These are phyloP conservation scores for Lissonota sp. DNA, from an alignment of 2,888 invertebrate species.

Conservation along the genomic window DNA sequence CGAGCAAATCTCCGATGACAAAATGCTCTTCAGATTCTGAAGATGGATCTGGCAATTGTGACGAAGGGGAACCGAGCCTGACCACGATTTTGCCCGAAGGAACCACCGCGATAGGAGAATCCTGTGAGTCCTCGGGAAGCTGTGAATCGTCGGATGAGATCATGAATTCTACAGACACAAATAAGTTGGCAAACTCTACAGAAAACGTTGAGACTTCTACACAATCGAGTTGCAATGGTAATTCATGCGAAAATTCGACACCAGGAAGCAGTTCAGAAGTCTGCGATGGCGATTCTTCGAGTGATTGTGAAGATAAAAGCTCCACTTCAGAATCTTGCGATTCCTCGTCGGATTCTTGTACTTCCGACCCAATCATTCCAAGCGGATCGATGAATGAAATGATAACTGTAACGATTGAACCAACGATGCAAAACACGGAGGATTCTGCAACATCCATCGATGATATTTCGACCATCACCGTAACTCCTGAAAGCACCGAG, in stretches of 20 bases:
- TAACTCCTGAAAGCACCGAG: constrained; percentile 46
- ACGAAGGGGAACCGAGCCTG: not conserved
- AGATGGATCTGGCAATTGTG: constrained; percentile 7
- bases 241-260: constrained; percentile 9
- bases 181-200: not conserved
- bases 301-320: constrained; percentile 9
- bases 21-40: constrained; percentile 8
- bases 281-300: constrained; percentile 34
- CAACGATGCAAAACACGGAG: constrained; percentile 19
- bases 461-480: constrained; percentile 38
- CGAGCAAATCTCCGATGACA: not conserved
- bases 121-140: constrained; percentile 28
- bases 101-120: not conserved
- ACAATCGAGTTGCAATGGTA: constrained; percentile 26
- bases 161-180: not conserved
- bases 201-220: not conserved
- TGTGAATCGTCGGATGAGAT: constrained; percentile 2
- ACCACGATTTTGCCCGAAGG: not conserved
- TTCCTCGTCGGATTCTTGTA: constrained; percentile 26
- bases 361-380: constrained; percentile 12
- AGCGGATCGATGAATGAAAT: not conserved
- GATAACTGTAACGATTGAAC: constrained; percentile 1
- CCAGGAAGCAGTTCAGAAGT: constrained; percentile 1
- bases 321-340: constrained; percentile 10
- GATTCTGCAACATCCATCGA: constrained; percentile 9